phyloP scores from a whole-genome alignment of 2,888 invertebrate species.

The Zaprionus lineosus region DNA sequence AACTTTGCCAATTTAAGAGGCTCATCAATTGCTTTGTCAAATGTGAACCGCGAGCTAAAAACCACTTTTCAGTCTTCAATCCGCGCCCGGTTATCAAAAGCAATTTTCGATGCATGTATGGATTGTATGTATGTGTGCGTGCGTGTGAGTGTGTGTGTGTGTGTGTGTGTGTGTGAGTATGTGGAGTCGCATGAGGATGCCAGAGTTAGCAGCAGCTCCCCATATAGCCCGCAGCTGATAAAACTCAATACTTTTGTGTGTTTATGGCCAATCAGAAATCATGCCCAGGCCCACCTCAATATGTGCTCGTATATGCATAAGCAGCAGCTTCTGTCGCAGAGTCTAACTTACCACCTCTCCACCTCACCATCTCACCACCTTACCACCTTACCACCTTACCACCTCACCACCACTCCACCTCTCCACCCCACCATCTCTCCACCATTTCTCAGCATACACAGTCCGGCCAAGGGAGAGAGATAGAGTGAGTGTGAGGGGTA shows the following conservation, averaged over 20 bases:
- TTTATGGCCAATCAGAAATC: conserved; percentile 77
- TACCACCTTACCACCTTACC: not conserved
- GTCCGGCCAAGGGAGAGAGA: too few relatives aligned
- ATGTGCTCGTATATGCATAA: conserved; percentile 55
- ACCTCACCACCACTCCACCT: not conserved
- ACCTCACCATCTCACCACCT: too few relatives aligned
- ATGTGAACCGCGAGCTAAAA: conserved; percentile 65
- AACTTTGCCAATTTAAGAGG: conserved; percentile 51
- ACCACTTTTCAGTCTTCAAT: conserved; percentile 68
- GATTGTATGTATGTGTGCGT: too few relatives aligned
- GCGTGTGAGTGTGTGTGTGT: too few relatives aligned
- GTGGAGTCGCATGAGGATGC: too few relatives aligned
- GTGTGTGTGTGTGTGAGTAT: too few relatives aligned
- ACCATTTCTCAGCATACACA: too few relatives aligned
- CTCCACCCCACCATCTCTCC: not conserved
- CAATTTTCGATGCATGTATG: conserved; percentile 64
- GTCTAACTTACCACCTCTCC: too few relatives aligned
- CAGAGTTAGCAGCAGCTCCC: conserved; percentile 14
- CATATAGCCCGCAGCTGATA: conserved; percentile 77
- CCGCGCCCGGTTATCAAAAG: conserved; percentile 71
- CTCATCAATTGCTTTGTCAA: conserved; percentile 77
- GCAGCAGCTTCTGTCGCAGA: conserved; percentile 47
- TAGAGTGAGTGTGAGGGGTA: too few relatives aligned
- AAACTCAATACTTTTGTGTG: conserved; percentile 77
- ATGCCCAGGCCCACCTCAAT: conserved; percentile 72